phyloP scores from a whole-genome alignment of 2,797 vertebrate genomes.

The Danio choprae region DNA sequence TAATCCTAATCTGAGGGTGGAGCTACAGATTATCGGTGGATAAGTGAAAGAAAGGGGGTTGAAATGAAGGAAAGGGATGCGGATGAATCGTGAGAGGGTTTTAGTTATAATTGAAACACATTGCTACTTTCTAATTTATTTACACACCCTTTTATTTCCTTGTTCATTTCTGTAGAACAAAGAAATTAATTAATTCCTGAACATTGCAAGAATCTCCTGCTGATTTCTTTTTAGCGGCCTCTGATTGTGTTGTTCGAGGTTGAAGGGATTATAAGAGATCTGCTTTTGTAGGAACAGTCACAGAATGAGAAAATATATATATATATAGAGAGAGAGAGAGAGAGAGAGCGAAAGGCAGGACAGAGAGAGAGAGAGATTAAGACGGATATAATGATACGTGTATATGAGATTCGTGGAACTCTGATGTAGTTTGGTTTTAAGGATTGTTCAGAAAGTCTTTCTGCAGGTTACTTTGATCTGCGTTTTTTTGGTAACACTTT shows the following conservation, averaged over 20 bases:
- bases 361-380: slow-evolving; percentile 56
- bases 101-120: slow-evolving; percentile 17
- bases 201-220: neutral
- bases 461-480: no score
- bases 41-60: slow-evolving; percentile 35
- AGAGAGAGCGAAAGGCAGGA: slow-evolving; percentile 54
- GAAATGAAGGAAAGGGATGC: neutral
- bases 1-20: slow-evolving; percentile 85
- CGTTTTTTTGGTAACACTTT: no score
- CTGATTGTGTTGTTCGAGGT: slow-evolving; percentile 55
- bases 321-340: no score
- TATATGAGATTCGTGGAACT: neutral
- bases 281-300: slow-evolving; percentile 57
- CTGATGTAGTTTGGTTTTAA: neutral
- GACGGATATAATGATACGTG: neutral
- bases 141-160: neutral
- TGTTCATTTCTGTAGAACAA: neutral
- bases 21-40: slow-evolving; percentile 47
- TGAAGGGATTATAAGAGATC: slow-evolving; percentile 64
- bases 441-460: no score
- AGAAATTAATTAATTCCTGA: neutral
- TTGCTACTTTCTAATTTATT: neutral
- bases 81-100: slow-evolving; percentile 18
- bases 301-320: slow-evolving; percentile 53
- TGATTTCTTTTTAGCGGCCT: neutral